Base-by-base conservation (phyloP, 2,888 invertebrate species). In the Pseudanteris insignis region DNA sequence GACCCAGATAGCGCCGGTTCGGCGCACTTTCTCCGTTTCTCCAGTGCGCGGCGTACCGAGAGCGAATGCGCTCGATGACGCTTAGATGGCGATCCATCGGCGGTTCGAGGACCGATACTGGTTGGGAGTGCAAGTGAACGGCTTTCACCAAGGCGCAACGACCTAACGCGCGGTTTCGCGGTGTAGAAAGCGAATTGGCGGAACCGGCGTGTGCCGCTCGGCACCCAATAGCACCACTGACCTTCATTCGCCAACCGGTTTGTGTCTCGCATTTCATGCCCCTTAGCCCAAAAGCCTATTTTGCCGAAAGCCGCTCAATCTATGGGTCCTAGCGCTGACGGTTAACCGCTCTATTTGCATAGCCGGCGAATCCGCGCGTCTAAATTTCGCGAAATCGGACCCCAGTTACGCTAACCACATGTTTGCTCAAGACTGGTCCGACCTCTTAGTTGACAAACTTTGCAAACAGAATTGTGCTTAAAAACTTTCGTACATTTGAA, bases 241-340 rank as follows among this genome's bases (percentile, higher is more conserved):
- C 78, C 78, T 79, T 78, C 77, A 77, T 77, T 76, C 68, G 68
- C 69, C 69, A 78, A 78, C 78, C 78, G 78, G 78, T 78, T 74
- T 72, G 70, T 68, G 71, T 73, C 62, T 61, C 48, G 36, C n/a
- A n/a, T n/a, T n/a, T n/a, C n/a, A n/a, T n/a, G 34, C 32, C 36
- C 28, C 65, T 59, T 51, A 62, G 41, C 60, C 66, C 61, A 61
- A 53, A 64, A 63, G 65, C 41, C 57, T 61, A 57, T n/a, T n/a
- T n/a, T n/a, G n/a, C n/a, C n/a, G n/a, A n/a, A n/a, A n/a, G n/a
- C n/a, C n/a, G n/a, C n/a, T n/a, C n/a, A n/a, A n/a, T n/a, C n/a
- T n/a, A n/a, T n/a, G n/a, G n/a, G n/a, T n/a, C n/a, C n/a, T n/a
- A n/a, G n/a, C n/a, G n/a, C n/a, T n/a, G n/a, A n/a, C n/a, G n/a